Base-by-base conservation (phyloP, 2,113 vertebrate species). In the Sialia sialis region DNA sequence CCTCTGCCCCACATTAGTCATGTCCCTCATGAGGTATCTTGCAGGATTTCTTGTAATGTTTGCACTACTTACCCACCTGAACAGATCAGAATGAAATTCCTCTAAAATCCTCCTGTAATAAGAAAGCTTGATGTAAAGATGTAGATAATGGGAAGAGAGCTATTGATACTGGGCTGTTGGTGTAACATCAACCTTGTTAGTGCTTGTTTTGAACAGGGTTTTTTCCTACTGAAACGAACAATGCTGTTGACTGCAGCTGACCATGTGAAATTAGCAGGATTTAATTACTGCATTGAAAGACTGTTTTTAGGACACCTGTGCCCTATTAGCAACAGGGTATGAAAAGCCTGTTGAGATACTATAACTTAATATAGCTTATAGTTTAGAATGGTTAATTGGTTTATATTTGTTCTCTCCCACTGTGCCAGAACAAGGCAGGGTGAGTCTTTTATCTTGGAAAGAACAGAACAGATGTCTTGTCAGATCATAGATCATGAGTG, bases 381-480 rank as follows among this genome's bases (percentile, higher is more conserved):
- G 96, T 97, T 98, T 96, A 95, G 91, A 88, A 64, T 97, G 97
- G 97, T 98, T 97, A 97, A 98, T 94, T 95, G 94, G 85, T 84
- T 97, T 93, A 36, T 96, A 84, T 96, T 96, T 98, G 76, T 95
- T 95, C 76, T 94, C 83, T 96, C 94, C 90, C 87, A 75, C 84
- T 97, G 95, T 96, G 95, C 92, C 83, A 92, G 95, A 96, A 72
- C 93, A 96, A 97, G 92, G 74, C 66, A 92, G 88, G 62, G 90
- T 48, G 76, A 94, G 62, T 92, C 90, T 97, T 97, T 96, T 93
- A 83, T 97, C 81, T 97, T 26, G 10, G 90, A 86, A 96, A 95
- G 95, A 96, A 95, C 97, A 94, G 94, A 98, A 96, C 97, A 98
- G 97, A 97, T 98, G 96, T 96, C 95, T 97, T 97, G 96, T 97